Percentiles rank a stretch among this genome's conserved stretches.
Conservation (phyloP, 2,888 invertebrate species). For the Cotesia congregata region DNA sequence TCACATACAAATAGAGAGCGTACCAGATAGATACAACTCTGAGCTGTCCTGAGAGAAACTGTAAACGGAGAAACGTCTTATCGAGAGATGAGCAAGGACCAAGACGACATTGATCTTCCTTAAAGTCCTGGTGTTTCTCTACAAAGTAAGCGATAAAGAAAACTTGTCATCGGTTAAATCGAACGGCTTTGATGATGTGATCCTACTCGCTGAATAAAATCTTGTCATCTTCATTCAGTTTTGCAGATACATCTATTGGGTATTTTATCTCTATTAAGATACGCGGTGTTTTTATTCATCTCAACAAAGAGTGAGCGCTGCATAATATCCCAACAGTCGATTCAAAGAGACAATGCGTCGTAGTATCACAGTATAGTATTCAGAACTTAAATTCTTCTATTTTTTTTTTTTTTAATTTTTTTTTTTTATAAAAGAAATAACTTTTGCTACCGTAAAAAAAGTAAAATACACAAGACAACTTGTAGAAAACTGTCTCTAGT, state of each 20-base stretch:
- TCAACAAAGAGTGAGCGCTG: not conserved
- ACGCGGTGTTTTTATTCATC: not conserved
- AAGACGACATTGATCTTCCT: slow-evolving; percentile 15
- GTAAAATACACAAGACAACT: not conserved
- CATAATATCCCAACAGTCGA: not conserved
- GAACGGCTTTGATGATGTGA: slow-evolving; percentile 34
- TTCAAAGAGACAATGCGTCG: not conserved
- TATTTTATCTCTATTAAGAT: not conserved
- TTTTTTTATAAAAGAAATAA: not conserved
- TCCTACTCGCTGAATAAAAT: not conserved
- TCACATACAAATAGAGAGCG: too few species aligned
- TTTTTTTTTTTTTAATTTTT: not conserved
- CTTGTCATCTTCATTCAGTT: not conserved
- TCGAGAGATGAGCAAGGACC: not conserved
- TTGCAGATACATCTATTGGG: not conserved
- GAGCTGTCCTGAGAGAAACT: not conserved
- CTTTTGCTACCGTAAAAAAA: not conserved
- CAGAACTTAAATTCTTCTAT: too few species aligned
- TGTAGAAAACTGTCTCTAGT: not conserved
- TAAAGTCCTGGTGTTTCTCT: slow-evolving; percentile 19
- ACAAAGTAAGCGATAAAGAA: slow-evolving; percentile 9
- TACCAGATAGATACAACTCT: not conserved
- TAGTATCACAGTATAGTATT: too few species aligned
- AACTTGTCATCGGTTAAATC: slow-evolving; percentile 30
- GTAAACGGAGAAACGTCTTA: not conserved